These are phyloP conservation scores for Enhydra lutris DNA, from an alignment of 2,113 vertebrate genomes.

Conservation along the genomic window DNA sequence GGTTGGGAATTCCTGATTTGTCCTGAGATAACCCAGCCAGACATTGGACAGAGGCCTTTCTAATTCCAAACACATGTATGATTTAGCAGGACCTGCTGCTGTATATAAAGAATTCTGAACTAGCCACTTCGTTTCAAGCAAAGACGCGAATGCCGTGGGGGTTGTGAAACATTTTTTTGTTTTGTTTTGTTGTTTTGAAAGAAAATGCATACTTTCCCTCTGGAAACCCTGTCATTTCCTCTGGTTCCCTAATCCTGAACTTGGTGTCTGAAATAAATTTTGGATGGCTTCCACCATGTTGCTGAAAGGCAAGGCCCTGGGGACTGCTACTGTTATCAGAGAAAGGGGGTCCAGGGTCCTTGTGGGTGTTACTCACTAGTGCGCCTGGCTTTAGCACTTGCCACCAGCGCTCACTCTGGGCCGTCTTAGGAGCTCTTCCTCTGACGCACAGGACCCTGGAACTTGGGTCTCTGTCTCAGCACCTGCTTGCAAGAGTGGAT, in stretches of 20 bases:
- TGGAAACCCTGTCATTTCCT: constrained; percentile 26
- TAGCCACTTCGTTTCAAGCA: constrained; percentile 17
- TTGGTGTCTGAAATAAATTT: constrained; percentile 20
- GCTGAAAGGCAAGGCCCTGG: background rate
- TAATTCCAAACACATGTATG: background rate
- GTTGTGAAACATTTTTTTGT: background rate
- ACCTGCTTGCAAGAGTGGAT: rapidly evolving
- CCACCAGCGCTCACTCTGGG: background rate
- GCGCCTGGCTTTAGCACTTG: background rate
- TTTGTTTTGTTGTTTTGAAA: background rate
- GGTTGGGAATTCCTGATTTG: background rate
- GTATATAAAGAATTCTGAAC: background rate
- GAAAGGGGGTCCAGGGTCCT: background rate
- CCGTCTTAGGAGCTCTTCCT: background rate
- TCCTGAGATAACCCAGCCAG: background rate
- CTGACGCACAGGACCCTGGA: constrained; percentile 23
- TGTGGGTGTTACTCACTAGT: background rate
- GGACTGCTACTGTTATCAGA: constrained; percentile 26
- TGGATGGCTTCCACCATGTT: background rate
- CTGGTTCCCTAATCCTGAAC: background rate
- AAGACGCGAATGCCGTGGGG: background rate
- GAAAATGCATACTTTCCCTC: background rate
- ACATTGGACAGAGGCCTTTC: background rate
- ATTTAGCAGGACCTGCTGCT: background rate
- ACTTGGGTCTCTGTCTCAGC: background rate